Evolutionary conservation across 1,140 invertebrate genomes (phyloP).

Genomic region (Plectus sambesii): DNA sequence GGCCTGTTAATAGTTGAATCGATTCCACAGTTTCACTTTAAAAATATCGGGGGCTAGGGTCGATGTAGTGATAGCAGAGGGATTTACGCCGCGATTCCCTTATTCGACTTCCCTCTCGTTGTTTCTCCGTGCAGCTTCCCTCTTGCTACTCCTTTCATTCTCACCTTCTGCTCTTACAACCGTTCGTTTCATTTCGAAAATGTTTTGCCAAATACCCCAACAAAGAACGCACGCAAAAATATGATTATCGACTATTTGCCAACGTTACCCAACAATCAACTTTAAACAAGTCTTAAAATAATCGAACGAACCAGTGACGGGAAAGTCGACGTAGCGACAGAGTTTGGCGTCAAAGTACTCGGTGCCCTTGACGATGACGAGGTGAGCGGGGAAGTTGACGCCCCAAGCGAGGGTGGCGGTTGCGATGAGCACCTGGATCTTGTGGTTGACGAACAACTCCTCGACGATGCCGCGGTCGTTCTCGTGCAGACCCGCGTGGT

Average conservation of each 20-base stretch:
- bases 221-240: background rate
- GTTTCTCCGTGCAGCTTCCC: no score
- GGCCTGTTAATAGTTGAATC: background rate
- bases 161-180: no score
- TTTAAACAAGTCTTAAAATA: conserved; percentile 12
- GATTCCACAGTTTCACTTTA: no score
- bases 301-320: conserved; percentile 70
- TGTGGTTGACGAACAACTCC: conserved; percentile 87
- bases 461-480: conserved; percentile 79
- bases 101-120: no score
- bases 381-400: conserved; percentile 90
- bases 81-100: no score
- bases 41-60: no score
- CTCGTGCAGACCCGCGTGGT: conserved; percentile 90
- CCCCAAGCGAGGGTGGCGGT: conserved; percentile 97
- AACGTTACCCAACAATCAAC: conserved; percentile 2
- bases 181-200: background rate
- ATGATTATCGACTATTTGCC: background rate
- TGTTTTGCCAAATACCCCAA: conserved; percentile 10
- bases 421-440: conserved; percentile 88
- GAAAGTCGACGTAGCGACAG: conserved; percentile 95
- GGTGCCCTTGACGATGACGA: conserved; percentile 68
- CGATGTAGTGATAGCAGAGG: no score
- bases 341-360: conserved; percentile 96
- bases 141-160: no score